These are phyloP conservation scores for Trichonephila inaurata DNA, from an alignment of 1,140 invertebrate species.

Conservation along the genomic window DNA sequence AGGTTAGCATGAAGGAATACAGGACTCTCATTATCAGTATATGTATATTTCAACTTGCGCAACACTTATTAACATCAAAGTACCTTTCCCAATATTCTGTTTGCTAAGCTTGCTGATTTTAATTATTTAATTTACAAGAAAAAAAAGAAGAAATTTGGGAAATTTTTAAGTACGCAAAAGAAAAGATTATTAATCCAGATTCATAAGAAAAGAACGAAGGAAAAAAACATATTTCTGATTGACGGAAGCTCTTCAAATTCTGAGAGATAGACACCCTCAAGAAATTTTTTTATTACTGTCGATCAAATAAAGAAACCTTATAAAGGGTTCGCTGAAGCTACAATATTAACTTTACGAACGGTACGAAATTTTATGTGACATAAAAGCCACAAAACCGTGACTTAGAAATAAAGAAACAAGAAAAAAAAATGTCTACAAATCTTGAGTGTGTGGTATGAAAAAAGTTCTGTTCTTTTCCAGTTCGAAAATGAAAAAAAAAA, in stretches of 20 bases:
- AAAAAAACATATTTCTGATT: not conserved
- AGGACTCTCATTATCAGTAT: no score
- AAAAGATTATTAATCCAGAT: no score
- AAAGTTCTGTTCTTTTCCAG: not conserved
- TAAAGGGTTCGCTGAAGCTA: not conserved
- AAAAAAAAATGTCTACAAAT: constrained; percentile 56
- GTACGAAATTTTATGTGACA: constrained; percentile 55
- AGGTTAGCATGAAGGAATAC: no score
- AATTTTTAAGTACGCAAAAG: no score
- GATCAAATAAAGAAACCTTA: constrained; percentile 2
- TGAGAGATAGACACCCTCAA: not conserved
- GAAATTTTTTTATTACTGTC: not conserved
- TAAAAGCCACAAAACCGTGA: constrained; percentile 68
- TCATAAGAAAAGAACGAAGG: not conserved
- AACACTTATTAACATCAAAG: no score
- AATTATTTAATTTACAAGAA: no score
- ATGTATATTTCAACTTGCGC: no score
- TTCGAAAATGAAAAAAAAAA: not conserved
- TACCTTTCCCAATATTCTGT: no score
- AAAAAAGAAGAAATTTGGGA: no score
- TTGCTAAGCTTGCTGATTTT: no score
- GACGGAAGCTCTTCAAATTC: not conserved
- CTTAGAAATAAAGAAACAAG: constrained; percentile 52
- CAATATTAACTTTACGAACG: constrained; percentile 46
- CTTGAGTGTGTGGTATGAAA: constrained; percentile 40